Base-by-base conservation (phyloP, 2,113 vertebrate species). In the Passer montanus region DNA sequence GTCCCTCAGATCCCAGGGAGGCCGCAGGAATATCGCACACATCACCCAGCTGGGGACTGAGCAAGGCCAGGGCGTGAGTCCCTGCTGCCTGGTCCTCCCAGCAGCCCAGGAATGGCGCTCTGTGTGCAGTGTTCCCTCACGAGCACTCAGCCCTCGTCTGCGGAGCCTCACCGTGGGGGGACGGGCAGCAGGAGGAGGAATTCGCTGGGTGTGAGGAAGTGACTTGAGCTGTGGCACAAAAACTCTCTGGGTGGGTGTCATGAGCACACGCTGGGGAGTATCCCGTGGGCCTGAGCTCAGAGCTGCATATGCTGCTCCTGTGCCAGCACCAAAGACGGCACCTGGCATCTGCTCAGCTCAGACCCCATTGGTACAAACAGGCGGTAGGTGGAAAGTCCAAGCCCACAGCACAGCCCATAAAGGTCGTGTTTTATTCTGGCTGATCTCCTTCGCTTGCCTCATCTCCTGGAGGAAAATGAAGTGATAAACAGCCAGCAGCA, bases 371-470 rank as follows among this genome's bases (percentile, higher is more conserved):
- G 93, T 95, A 96, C 95, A 94, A 17, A 47, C 53, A 93, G 90
- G 85, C 16, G 9, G 96, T 94, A 92, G 92, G 92, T 92, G 93
- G 95, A 94, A 96, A 96, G 96, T 96, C 95, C 96, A 93, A 96
- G 93, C 95, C 96, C 94, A 96, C 95, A 93, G 88, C 90, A 92
- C 68, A 96, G 80, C 93, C 95, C 90, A 82, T 37, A 96, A 96
- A 97, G 93, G 95, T 96, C 96, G 89, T 93, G 92, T 93, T 96
- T 96, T 96, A 95, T 97, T 96, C 92, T 96, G 93, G 92, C 96
- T 96, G 92, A 96, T 96, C 96, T 96, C 79, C 75, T 94, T 92
- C 31, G 1, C 96, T 95, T 94, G 93, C 90, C 88, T 97, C 94
- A 95, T 96, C 93, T 97, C 92, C 95, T 96, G 89, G 83, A 95